Evolutionary conservation across 2,113 vertebrate genomes (phyloP).

Genomic region (Sitta europaea): DNA sequence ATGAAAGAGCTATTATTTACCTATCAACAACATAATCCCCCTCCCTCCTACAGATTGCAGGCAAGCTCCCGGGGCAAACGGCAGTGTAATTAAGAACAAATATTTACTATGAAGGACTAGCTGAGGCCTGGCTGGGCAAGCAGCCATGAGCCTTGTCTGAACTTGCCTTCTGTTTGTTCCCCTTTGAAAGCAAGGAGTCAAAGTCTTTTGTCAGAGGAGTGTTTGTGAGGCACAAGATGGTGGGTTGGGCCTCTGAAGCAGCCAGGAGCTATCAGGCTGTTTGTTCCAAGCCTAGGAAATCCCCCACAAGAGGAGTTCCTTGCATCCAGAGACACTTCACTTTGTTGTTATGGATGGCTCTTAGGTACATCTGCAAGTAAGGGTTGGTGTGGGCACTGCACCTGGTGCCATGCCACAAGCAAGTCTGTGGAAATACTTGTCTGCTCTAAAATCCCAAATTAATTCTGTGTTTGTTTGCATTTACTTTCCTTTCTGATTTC

Average conservation of each 20-base stretch:
- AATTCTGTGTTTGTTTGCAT: neutral
- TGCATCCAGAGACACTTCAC: neutral
- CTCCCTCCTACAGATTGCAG: constrained; percentile 48
- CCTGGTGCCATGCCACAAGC: neutral
- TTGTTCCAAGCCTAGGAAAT: constrained; percentile 38
- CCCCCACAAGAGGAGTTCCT: neutral
- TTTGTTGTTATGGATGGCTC: neutral
- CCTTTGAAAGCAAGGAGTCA: constrained; percentile 47
- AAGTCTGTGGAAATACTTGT: neutral
- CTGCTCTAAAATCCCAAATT: neutral
- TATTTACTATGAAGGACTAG: constrained; percentile 67
- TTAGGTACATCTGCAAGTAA: neutral
- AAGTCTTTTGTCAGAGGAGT: constrained; percentile 47
- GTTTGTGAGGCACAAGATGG: constrained; percentile 23
- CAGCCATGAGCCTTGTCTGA: constrained; percentile 59
- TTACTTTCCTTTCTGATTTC: constrained; percentile 43
- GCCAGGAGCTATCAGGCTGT: neutral
- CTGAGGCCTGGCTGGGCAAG: constrained; percentile 56
- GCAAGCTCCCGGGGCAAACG: constrained; percentile 48
- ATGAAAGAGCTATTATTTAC: constrained; percentile 66
- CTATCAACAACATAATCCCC: constrained; percentile 59
- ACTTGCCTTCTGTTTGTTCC: constrained; percentile 60
- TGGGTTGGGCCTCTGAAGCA: neutral
- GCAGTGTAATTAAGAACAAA: constrained; percentile 62
- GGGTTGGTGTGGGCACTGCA: neutral